phyloP scores from a whole-genome alignment of 35 echinoderm and acorn worm genomes.

The Amphiura filiformis region DNA sequence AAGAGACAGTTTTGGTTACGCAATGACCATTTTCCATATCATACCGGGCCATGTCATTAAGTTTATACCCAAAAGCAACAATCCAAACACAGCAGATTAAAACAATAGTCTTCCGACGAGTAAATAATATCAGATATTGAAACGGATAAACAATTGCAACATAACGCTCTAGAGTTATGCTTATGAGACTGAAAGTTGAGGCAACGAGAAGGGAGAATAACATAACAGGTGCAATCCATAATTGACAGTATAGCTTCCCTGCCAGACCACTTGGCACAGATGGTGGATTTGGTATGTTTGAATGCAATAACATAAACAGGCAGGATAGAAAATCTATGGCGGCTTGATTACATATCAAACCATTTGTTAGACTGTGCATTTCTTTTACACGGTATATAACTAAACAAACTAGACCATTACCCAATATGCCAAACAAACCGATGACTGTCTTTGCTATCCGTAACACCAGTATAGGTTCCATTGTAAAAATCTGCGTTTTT shows the following conservation, averaged over 20 bases:
- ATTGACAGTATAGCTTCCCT: background rate
- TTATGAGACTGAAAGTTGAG: conserved; percentile 28
- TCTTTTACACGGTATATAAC: conserved; percentile 18
- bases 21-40: conserved; percentile 1
- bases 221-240: conserved; percentile 23
- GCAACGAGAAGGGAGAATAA: background rate
- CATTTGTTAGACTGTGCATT: conserved; percentile 38
- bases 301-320: background rate
- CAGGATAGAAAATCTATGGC: conserved; percentile 31
- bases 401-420: conserved; percentile 26
- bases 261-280: background rate
- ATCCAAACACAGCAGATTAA: background rate
- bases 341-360: conserved; percentile 25
- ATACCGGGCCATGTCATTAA: conserved; percentile 6
- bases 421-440: conserved; percentile 20
- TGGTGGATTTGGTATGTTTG: background rate
- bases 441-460: conserved; percentile 26
- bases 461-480: background rate
- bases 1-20: background rate
- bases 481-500: background rate
- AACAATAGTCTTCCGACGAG: background rate
- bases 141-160: conserved; percentile 41
- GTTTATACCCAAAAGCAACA: conserved; percentile 3
- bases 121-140: background rate
- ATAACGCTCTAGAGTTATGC: conserved; percentile 41